Evolutionary conservation across 2,888 invertebrate species (phyloP).

Genomic region (Portevinia maculata): DNA sequence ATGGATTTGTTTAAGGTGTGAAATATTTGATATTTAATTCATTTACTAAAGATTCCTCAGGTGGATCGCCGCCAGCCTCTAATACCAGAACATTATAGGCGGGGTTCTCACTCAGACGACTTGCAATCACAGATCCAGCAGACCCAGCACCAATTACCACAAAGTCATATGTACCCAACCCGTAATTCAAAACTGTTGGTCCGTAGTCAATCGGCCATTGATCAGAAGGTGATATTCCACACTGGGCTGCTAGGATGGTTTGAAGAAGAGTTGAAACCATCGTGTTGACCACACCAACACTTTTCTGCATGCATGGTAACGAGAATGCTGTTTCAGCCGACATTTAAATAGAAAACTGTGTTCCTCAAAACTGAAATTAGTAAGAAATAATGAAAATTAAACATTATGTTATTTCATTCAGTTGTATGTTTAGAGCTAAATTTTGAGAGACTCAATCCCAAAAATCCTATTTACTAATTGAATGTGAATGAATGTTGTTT

Average conservation of each 20-base stretch:
- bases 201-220: constrained; percentile 84
- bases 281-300: constrained; percentile 78
- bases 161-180: constrained; percentile 45
- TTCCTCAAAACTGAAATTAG: neutral
- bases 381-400: neutral
- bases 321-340: neutral
- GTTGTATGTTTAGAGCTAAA: too few species aligned
- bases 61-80: constrained; percentile 75
- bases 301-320: constrained; percentile 75
- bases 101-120: constrained; percentile 77
- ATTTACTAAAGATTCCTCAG: neutral
- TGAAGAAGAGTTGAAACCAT: constrained; percentile 85
- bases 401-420: too few species aligned
- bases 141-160: constrained; percentile 60
- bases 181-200: constrained; percentile 77
- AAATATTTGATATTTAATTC: neutral
- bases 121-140: constrained; percentile 75
- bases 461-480: too few species aligned
- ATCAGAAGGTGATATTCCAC: constrained; percentile 83
- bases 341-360: constrained; percentile 4
- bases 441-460: too few species aligned
- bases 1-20: neutral
- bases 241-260: constrained; percentile 85
- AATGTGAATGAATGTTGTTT: too few species aligned
- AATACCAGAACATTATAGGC: constrained; percentile 76